phyloP scores from a whole-genome alignment of 2,797 vertebrate genomes.

The Hydrocynus forskahlii region DNA sequence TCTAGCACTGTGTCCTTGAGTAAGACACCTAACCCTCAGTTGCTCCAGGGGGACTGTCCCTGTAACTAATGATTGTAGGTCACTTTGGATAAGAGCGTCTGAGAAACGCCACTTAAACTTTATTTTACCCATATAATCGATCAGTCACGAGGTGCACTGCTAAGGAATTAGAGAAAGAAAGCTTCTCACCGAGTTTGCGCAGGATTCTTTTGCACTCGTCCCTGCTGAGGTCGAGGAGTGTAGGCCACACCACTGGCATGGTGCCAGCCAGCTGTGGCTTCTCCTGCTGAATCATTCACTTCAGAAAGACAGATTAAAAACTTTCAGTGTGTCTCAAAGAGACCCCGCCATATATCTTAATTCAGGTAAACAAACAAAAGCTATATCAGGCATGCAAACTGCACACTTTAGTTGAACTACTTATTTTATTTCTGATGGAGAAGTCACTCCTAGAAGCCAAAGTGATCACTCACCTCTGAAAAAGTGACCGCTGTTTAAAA shows the following conservation, averaged over 20 bases:
- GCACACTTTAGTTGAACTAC: not conserved
- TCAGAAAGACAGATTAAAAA: conserved; percentile 27
- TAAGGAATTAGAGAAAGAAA: not conserved
- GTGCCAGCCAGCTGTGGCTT: conserved; percentile 77
- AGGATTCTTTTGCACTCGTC: conserved; percentile 99
- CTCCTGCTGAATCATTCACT: conserved; percentile 86
- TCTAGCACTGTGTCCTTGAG: too few relatives aligned
- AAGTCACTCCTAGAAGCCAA: not conserved
- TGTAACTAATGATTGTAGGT: too few relatives aligned
- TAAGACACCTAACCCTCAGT: too few relatives aligned
- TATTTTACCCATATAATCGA: too few relatives aligned
- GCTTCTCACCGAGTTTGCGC: conserved; percentile 90
- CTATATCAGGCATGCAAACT: not conserved
- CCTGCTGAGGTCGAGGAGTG: conserved; percentile 94
- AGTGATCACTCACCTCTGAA: conserved; percentile 20
- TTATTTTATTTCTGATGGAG: not conserved
- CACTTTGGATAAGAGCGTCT: too few relatives aligned
- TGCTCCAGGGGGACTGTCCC: too few relatives aligned
- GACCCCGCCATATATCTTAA: not conserved
- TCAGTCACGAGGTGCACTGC: not conserved
- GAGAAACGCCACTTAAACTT: too few relatives aligned
- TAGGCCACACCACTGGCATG: conserved; percentile 99
- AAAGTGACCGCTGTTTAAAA: not conserved
- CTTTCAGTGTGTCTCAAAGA: not conserved
- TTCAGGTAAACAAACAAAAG: not conserved